These are phyloP conservation scores for Hypomesus transpacificus DNA, from an alignment of 2,113 vertebrate species.

Conservation along the genomic window DNA sequence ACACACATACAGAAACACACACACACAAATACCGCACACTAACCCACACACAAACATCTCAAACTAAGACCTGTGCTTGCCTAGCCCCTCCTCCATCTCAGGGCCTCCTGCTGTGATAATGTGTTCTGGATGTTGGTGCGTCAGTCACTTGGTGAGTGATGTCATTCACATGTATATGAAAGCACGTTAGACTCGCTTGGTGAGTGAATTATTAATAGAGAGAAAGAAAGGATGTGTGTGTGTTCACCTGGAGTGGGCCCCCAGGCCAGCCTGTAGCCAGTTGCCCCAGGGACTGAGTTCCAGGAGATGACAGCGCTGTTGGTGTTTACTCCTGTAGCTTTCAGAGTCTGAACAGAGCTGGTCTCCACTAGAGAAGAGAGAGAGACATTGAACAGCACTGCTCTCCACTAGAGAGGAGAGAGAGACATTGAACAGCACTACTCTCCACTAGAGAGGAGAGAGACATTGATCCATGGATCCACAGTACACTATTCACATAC, in stretches of 20 bases:
- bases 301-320: constrained; percentile 75
- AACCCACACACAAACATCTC: neutral
- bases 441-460: no score
- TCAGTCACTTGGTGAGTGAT: no score
- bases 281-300: constrained; percentile 81
- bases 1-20: no score
- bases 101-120: no score
- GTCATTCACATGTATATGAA: no score
- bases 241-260: constrained; percentile 80
- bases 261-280: constrained; percentile 83
- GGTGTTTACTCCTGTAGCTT: constrained; percentile 74
- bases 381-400: constrained; percentile 1
- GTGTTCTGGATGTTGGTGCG: no score
- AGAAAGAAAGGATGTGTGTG: neutral
- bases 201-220: no score
- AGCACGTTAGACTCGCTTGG: no score
- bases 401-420: neutral
- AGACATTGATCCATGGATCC: neutral
- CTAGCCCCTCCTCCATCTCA: no score
- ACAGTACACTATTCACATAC: neutral
- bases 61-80: no score
- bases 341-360: constrained; percentile 78
- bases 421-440: no score
- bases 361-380: constrained; percentile 75
- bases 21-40: no score